These are phyloP conservation scores for Nasonovia ribisnigri DNA, from an alignment of 2,888 invertebrate species.

Conservation along the genomic window DNA sequence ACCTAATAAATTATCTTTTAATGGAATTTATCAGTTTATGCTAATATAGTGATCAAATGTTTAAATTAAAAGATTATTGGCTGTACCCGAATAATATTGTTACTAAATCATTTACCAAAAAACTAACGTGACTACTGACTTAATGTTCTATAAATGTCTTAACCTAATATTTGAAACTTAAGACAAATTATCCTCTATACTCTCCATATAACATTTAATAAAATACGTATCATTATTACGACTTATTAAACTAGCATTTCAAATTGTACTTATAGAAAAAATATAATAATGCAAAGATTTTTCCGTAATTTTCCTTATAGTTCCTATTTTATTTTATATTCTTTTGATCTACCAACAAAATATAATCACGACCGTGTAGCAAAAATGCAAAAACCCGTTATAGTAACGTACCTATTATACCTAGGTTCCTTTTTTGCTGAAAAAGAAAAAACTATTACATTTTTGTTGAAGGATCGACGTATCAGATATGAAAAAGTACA, in stretches of 20 bases:
- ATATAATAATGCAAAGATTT: background rate
- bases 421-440: background rate
- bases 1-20: constrained; percentile 33
- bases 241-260: background rate
- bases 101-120: background rate
- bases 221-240: background rate
- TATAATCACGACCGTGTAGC: background rate
- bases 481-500: background rate
- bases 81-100: background rate
- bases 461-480: background rate
- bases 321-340: background rate
- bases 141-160: background rate
- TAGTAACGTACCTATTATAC: background rate
- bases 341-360: background rate
- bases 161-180: background rate
- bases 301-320: background rate
- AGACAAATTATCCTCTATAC: background rate
- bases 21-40: constrained; percentile 13
- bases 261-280: background rate
- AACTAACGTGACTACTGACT: background rate
- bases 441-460: background rate
- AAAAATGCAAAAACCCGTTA: background rate
- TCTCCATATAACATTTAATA: background rate
- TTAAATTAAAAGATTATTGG: constrained; percentile 24
- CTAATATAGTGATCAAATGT: background rate